Conservation (phyloP, 2,113 vertebrate genomes). For the Talpa occidentalis region DNA sequence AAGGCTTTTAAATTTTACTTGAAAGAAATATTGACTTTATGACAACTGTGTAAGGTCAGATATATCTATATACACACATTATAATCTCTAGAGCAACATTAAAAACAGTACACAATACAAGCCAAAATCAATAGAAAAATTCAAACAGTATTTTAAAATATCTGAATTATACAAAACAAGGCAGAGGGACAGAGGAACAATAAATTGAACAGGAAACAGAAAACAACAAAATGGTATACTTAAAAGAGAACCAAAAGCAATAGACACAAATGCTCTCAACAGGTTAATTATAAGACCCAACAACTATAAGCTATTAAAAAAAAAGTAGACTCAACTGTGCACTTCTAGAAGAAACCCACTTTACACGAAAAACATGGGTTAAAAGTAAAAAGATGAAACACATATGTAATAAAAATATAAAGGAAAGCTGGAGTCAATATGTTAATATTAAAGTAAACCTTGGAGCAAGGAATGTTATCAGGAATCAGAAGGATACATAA, state of each 20-base stretch:
- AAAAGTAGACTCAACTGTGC: not conserved
- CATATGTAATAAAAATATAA: not conserved
- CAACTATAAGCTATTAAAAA: not conserved
- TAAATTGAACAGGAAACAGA: not conserved
- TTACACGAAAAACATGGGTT: constrained; percentile 21
- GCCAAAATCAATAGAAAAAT: constrained; percentile 1
- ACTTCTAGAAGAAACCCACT: not conserved
- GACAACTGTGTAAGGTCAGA: not conserved
- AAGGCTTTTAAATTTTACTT: constrained; percentile 3
- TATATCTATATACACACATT: not conserved
- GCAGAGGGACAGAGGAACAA: not conserved
- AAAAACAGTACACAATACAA: not conserved
- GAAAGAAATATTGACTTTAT: constrained; percentile 2
- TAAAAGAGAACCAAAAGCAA: not conserved
- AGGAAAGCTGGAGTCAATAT: not conserved
- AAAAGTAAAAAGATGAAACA: constrained; percentile 21
- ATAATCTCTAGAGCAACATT: not conserved
- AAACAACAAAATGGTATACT: not conserved
- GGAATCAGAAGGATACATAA: not conserved
- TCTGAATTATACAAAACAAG: not conserved
- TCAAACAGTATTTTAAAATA: constrained; percentile 8
- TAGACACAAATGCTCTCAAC: not conserved
- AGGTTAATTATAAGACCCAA: not conserved
- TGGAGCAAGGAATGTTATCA: not conserved
- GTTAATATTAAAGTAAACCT: not conserved